Base-by-base conservation (phyloP, 2,888 invertebrate genomes). In the Tenodera sinensis region DNA sequence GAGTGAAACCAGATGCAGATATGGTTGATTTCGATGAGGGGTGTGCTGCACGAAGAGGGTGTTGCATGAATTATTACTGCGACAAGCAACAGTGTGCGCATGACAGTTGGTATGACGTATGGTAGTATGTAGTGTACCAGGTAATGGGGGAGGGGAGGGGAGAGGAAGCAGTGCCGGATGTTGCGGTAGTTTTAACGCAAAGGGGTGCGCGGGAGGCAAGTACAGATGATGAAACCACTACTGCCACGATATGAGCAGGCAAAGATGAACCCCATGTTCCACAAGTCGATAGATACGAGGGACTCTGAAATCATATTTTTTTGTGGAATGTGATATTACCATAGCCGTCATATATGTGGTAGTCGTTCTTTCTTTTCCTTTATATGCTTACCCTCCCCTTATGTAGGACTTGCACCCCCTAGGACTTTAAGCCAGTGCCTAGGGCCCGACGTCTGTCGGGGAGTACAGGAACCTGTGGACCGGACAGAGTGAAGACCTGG, bases 61-160 rank as follows among this genome's bases (percentile, higher is more conserved):
- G 47, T 28, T 54, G 85, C 84, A 89, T 89, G 89, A 89, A 89
- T 89, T 85, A 89, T 89, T 89, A 85, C 89, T 89, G 89, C 89
- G 85, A 85, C 89, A 89, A 34, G 85, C 83, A 83, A 83, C 85
- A 30, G 85, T 85, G 89, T 89, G 89, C 89, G 83, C 71, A 81
- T 85, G 88, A 84, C 88, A 88, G 54, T 85, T 71, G 85, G 27
- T 12, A 4, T 85, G 85, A 85, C 85, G 85, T 85, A 85, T 85
- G 54, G 54, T 25, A 71, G 54, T 71, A 25, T 71, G 54, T 71
- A 71, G 54, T 71, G 25, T 71, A 71, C 54, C 54, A 71, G 54
- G 54, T 71, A 71, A 71, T 71, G 54, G 54, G n/a, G n/a, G n/a
- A n/a, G n/a, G 54, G 54, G 54, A 20, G 54, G 54, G 54, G 54